phyloP scores from a whole-genome alignment of 2,797 vertebrate species.

The Todus mexicanus region DNA sequence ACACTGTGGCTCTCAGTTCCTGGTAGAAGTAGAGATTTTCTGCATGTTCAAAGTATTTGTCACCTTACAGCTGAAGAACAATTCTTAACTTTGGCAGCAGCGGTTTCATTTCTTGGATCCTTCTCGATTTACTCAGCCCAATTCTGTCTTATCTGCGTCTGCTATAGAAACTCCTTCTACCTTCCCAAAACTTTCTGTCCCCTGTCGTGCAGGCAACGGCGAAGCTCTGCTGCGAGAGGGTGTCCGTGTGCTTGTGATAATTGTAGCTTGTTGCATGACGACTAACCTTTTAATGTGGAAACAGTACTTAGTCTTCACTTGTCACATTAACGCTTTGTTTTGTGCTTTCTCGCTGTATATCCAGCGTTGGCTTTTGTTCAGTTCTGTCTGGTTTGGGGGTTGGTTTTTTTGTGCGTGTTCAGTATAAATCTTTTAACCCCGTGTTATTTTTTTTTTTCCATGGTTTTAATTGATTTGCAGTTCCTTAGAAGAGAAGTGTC shows the following conservation, averaged over 20 bases:
- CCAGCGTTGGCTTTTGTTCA: slow-evolving; percentile 55
- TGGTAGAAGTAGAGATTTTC: background rate
- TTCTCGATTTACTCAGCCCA: background rate
- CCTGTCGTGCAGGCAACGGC: slow-evolving; percentile 23
- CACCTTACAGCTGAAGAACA: background rate
- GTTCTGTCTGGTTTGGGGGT: slow-evolving; percentile 39
- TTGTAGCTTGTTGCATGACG: slow-evolving; percentile 53
- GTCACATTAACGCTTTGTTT: slow-evolving; percentile 64
- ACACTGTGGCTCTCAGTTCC: background rate
- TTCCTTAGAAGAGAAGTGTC: slow-evolving; percentile 27
- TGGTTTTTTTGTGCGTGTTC: slow-evolving; percentile 34
- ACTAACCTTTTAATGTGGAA: slow-evolving; percentile 61
- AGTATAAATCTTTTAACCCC: slow-evolving; percentile 63
- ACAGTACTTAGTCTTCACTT: slow-evolving; percentile 16
- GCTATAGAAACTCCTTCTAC: background rate
- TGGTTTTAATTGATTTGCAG: slow-evolving; percentile 55
- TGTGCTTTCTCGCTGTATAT: slow-evolving; percentile 55
- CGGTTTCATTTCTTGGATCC: background rate
- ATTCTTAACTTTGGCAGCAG: background rate
- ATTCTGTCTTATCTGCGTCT: background rate
- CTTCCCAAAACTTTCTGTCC: slow-evolving; percentile 40
- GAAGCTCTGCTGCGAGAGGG: background rate
- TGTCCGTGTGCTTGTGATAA: background rate
- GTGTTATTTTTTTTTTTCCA: slow-evolving; percentile 14
- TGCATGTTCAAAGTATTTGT: background rate